phyloP scores from a whole-genome alignment of 2,797 vertebrate species.

The Labroides dimidiatus region DNA sequence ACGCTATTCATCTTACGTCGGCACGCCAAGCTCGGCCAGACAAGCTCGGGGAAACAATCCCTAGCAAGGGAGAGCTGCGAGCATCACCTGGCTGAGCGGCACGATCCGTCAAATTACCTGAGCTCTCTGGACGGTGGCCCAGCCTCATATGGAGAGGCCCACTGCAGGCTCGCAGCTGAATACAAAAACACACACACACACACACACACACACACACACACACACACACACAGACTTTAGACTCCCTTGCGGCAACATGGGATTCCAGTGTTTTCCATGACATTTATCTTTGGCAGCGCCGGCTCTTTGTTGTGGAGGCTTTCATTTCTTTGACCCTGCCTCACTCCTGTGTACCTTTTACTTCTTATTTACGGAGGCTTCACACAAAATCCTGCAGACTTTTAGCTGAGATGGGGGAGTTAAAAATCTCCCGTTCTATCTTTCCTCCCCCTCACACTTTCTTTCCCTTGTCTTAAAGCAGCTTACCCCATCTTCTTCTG shows the following conservation, averaged over 20 bases:
- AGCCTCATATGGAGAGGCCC: conserved; percentile 46
- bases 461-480: conserved; percentile 46
- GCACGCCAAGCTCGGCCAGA: conserved; percentile 76
- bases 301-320: conserved; percentile 45
- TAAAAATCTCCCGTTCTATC: conserved; percentile 2
- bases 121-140: conserved; percentile 74
- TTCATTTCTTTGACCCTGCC: conserved; percentile 60
- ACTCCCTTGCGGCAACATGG: conserved; percentile 40
- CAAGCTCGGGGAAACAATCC: conserved; percentile 81
- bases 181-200: conserved; percentile 24
- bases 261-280: conserved; percentile 57
- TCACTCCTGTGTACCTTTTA: conserved; percentile 10
- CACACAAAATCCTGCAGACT: conserved; percentile 2
- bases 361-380: conserved; percentile 19
- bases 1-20: conserved; percentile 78
- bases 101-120: conserved; percentile 82
- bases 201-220: conserved; percentile 11
- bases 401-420: background rate
- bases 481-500: conserved; percentile 43
- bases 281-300: conserved; percentile 68
- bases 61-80: conserved; percentile 71
- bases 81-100: conserved; percentile 70
- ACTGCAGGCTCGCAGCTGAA: conserved; percentile 56
- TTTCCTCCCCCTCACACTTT: background rate
- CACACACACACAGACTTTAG: conserved; percentile 1